phyloP scores from a whole-genome alignment of 2,797 vertebrate genomes.

The Arctocebus calabarensis region DNA sequence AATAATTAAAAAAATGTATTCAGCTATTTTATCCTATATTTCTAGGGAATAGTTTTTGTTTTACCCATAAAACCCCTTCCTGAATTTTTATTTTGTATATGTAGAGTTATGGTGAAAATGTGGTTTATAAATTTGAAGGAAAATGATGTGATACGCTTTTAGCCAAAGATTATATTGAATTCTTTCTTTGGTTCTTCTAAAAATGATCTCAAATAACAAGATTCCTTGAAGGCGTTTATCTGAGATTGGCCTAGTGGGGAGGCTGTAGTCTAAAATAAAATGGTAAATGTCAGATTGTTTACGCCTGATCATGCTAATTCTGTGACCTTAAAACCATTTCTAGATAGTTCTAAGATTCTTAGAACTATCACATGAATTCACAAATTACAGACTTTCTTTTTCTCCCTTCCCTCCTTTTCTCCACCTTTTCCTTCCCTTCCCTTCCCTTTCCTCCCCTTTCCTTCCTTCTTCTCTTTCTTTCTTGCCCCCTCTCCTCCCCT shows the following conservation, averaged over 20 bases:
- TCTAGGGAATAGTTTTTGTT: conserved; percentile 52
- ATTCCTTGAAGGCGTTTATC: not conserved
- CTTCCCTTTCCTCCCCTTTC: too few species aligned
- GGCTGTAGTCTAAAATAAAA: not conserved
- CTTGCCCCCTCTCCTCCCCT: too few species aligned
- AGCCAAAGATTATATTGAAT: conserved; percentile 48
- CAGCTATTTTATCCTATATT: conserved; percentile 16
- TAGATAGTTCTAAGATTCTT: conserved; percentile 58
- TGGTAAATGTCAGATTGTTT: conserved; percentile 15
- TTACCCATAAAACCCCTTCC: conserved; percentile 22
- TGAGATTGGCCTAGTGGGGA: conserved; percentile 28
- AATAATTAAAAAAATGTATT: conserved; percentile 10
- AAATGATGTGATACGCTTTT: not conserved
- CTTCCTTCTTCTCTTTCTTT: too few species aligned
- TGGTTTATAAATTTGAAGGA: conserved; percentile 45
- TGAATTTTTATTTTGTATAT: conserved; percentile 50
- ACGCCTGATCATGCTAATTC: conserved; percentile 34
- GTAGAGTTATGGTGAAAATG: conserved; percentile 32
- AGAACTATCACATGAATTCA: conserved; percentile 34
- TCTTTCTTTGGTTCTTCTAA: conserved; percentile 15
- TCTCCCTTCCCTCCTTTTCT: too few species aligned
- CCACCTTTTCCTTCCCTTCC: too few species aligned
- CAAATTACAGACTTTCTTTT: not conserved
- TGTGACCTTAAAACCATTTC: conserved; percentile 54
- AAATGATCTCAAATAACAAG: conserved; percentile 58